These are phyloP conservation scores for Leucophora obtusa DNA, from an alignment of 2,888 invertebrate species.

Conservation along the genomic window DNA sequence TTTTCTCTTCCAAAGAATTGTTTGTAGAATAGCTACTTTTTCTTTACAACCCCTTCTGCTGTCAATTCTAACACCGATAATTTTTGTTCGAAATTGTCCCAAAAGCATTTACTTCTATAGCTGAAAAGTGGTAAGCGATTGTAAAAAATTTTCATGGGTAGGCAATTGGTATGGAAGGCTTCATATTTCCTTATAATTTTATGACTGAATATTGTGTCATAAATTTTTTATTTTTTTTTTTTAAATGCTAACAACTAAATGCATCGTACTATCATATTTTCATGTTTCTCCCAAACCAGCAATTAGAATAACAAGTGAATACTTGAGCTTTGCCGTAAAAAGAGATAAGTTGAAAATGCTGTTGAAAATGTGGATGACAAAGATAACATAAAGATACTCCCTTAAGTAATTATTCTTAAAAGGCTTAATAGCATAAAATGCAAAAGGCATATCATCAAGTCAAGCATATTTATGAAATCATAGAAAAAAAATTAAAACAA, in stretches of 20 bases:
- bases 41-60: no score
- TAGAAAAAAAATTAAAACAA: neutral
- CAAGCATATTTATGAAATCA: neutral
- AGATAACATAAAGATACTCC: neutral
- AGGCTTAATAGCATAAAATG: neutral
- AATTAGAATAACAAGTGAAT: conserved; percentile 23
- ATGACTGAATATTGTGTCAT: neutral
- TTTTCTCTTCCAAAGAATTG: no score
- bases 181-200: neutral
- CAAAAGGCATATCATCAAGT: conserved; percentile 3
- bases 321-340: conserved; percentile 23
- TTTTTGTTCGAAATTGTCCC: no score
- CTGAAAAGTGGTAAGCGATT: no score
- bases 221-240: no score
- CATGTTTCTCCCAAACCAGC: neutral
- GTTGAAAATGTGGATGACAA: neutral
- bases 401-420: conserved; percentile 30
- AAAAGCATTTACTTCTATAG: no score
- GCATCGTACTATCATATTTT: neutral
- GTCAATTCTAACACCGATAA: no score
- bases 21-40: no score
- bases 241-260: neutral
- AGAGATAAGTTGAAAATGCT: neutral
- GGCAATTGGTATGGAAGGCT: no score
- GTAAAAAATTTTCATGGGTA: no score